Evolutionary conservation across 2,888 invertebrate genomes (phyloP).

Genomic region (Ypsolopha sequella): DNA sequence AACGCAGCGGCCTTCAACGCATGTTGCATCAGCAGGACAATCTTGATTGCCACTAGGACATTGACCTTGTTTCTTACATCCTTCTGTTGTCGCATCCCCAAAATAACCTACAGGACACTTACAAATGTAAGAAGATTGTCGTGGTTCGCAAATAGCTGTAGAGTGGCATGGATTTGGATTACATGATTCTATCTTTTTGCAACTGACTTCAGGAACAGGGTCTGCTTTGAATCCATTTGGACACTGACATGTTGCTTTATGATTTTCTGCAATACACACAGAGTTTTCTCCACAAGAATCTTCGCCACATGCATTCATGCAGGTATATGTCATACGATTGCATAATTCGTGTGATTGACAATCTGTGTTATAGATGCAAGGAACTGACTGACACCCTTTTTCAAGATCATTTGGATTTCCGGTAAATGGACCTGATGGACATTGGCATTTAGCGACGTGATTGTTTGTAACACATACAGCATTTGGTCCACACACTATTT

Average conservation of each 20-base stretch:
- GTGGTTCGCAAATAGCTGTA: constrained; percentile 82
- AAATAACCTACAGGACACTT: constrained; percentile 82
- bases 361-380: constrained; percentile 89
- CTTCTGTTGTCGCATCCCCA: constrained; percentile 81
- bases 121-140: constrained; percentile 78
- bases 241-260: constrained; percentile 86
- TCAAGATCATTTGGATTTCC: constrained; percentile 86
- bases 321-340: constrained; percentile 85
- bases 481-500: constrained; percentile 83
- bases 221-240: constrained; percentile 86
- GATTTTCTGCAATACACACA: constrained; percentile 88
- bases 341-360: constrained; percentile 85
- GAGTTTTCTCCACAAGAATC: constrained; percentile 89
- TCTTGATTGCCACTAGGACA: constrained; percentile 80
- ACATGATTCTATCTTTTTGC: constrained; percentile 79
- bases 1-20: constrained; percentile 78
- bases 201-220: constrained; percentile 87
- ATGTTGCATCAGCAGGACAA: constrained; percentile 81
- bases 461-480: constrained; percentile 92
- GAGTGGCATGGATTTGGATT: constrained; percentile 84
- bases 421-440: constrained; percentile 87
- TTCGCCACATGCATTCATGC: constrained; percentile 84
- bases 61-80: constrained; percentile 84
- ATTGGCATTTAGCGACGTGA: constrained; percentile 90
- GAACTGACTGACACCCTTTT: constrained; percentile 82